Base-by-base conservation (phyloP, 2,888 invertebrate species). In the Ditula angustiorana region DNA sequence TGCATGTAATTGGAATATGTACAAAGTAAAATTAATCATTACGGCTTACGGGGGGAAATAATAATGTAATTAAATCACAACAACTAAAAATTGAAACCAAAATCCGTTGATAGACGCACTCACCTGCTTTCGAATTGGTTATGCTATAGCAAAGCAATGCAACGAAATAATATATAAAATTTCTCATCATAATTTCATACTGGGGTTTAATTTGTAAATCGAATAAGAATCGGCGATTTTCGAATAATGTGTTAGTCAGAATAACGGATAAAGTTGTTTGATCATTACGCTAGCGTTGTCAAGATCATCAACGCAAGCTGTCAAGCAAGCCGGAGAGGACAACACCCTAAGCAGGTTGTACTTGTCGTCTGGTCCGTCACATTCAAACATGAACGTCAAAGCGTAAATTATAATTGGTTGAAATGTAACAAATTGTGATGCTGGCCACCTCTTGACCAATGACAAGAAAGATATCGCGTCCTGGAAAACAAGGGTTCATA, bases 151-250 rank as follows among this genome's bases (percentile, higher is more conserved):
- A 87, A 84, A 92, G 82, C 79, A 91, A 88, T 78, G 86, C 83
- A 83, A 88, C 78, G 70, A 89, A 90, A 88, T 82, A 86, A 86
- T 85, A 86, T 74, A 83, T 74, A 71, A 81, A 81, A 80, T 74
- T 78, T 80, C 82, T 90, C 92, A 92, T 92, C 88, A 89, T 92
- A 90, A 90, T 90, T 82, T 90, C 92, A 92, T 92, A 80, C 66
- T 86, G 83, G 71, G 68, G 69, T 70, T 61, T 70, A 71, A 71
- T 68, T 60, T 59, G 13, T 57, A 53, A 16, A 21, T 44, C 19
- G 24, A 55, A 37, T 50, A n/a, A 49, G 72, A 72, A 71, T 59
- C 64, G 71, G 58, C 61, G 69, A 69, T 61, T 56, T 68, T 59
- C 77, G 72, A 71, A 67, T 68, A 72, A 67, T 67, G 57, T 75